phyloP scores from a whole-genome alignment of 2,113 vertebrate genomes.

The Solenodon paradoxus region DNA sequence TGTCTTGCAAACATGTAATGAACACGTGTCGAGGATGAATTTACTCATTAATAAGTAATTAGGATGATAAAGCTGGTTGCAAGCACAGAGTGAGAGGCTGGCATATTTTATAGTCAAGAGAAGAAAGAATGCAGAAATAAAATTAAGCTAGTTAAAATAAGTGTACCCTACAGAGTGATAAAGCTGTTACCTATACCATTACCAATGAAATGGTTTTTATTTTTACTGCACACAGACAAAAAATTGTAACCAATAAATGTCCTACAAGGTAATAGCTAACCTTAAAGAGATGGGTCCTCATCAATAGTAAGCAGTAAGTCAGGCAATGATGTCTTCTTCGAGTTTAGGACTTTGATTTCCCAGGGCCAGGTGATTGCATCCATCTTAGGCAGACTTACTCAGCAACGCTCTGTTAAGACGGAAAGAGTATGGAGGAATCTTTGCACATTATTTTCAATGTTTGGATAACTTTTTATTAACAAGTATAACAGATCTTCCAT shows the following conservation, averaged over 20 bases:
- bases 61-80: not conserved
- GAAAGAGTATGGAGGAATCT: not conserved
- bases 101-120: not conserved
- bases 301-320: constrained; percentile 5
- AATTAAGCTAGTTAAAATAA: not conserved
- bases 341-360: not conserved
- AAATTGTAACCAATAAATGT: not conserved
- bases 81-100: not conserved
- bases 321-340: not conserved
- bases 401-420: not conserved
- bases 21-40: not conserved
- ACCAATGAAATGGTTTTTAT: too few species aligned
- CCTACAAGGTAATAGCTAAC: not conserved
- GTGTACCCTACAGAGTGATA: not conserved
- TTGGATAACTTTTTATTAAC: not conserved
- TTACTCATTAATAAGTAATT: not conserved
- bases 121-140: constrained; percentile 19
- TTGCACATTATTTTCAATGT: not conserved
- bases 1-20: not conserved
- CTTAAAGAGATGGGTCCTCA: not conserved
- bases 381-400: not conserved
- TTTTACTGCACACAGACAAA: not conserved
- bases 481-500: not conserved
- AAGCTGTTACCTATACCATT: not conserved
- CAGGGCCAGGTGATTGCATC: too few species aligned